Base-by-base conservation (phyloP, 2,888 invertebrate species). In the Nomada fucata region DNA sequence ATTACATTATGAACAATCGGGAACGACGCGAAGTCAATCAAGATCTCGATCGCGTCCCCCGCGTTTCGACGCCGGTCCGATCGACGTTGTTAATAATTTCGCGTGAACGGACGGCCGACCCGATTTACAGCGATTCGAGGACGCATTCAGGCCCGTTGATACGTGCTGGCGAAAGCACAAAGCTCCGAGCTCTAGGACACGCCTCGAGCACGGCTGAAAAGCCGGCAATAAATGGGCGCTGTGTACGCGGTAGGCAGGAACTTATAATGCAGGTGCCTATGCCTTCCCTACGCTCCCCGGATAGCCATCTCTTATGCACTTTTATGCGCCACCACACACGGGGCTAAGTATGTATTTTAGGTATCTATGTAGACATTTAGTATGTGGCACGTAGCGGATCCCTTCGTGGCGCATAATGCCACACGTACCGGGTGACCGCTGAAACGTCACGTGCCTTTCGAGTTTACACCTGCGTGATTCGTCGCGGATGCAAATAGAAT, bases 281-380 rank as follows among this genome's bases (percentile, higher is more conserved):
- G 91, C 89, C 90, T 91, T 91, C 84, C 89, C 90, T 87, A 83
- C 86, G 88, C 88, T 88, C 88, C 88, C 82, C 88, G 91, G 92
- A 93, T 93, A 92, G 92, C 91, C 91, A 92, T 92, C 93, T 93
- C 92, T 92, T 92, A 92, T 93, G 92, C 92, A 92, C 93, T 92
- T 93, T 93, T 92, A 92, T 92, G 87, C 89, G 89, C 90, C 87
- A 87, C 79, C 86, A 85, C 85, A 84, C 87, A 87, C 76, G 83
- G 68, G 76, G 67, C 79, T 82, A 86, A 83, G 84, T 89, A 89
- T 90, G 89, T 88, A 86, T 89, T 86, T 88, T 88, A 85, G 85
- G 88, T 87, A 89, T 90, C 89, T 87, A 80, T 90, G 87, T 89
- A 76, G 88, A 88, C 88, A 90, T 90, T 90, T 89, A 81, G 88